phyloP scores from a whole-genome alignment of 2,888 invertebrate species.

The Gymnosoma rotundatum region DNA sequence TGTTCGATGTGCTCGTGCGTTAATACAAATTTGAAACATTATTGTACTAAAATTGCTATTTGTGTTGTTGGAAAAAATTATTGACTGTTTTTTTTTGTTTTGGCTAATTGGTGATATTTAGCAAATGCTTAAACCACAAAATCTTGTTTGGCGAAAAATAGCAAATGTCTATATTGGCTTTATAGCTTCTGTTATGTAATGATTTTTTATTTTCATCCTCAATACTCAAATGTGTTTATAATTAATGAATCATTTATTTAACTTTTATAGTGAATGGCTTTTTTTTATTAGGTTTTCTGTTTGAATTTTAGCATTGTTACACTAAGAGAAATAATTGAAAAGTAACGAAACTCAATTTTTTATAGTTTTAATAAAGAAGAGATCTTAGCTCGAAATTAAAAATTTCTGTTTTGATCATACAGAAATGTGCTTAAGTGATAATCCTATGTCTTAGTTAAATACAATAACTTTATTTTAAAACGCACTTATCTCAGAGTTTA shows the following conservation, averaged over 20 bases:
- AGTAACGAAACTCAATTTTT: too few species aligned
- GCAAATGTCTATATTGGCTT: constrained; percentile 25
- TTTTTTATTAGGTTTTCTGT: neutral
- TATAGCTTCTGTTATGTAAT: constrained; percentile 10
- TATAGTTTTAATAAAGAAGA: too few species aligned
- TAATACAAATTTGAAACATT: constrained; percentile 36
- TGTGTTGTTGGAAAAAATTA: constrained; percentile 53
- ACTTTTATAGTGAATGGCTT: constrained; percentile 5
- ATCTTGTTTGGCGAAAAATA: constrained; percentile 60
- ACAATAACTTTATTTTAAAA: too few species aligned
- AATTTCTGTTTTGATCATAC: too few species aligned
- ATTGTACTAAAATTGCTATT: constrained; percentile 27
- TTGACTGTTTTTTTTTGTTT: constrained; percentile 47
- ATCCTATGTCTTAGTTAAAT: too few species aligned
- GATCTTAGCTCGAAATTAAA: too few species aligned
- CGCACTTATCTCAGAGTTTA: too few species aligned
- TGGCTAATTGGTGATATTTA: constrained; percentile 73
- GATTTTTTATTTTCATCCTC: constrained; percentile 1
- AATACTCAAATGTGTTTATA: constrained; percentile 23
- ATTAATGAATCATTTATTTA: constrained; percentile 64
- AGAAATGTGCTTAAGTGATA: too few species aligned
- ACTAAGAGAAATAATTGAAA: neutral
- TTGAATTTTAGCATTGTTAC: neutral
- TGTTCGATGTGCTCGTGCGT: neutral
- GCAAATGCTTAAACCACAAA: constrained; percentile 72